phyloP scores from a whole-genome alignment of 2,113 vertebrate species.

The Lepus timidus region DNA sequence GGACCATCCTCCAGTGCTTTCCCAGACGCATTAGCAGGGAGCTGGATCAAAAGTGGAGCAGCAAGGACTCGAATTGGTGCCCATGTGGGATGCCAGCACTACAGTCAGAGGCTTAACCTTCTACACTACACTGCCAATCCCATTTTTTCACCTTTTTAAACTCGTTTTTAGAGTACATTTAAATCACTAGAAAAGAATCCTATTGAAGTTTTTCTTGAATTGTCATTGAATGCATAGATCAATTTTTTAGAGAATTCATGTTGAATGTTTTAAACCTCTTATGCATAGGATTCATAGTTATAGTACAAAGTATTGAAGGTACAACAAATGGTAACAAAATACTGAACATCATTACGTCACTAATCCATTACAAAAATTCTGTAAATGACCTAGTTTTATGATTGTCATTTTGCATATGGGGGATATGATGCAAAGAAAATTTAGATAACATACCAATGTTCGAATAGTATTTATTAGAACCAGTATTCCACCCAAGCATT shows the following conservation, averaged over 20 bases:
- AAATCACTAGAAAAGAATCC: not conserved
- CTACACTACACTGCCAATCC: too few relatives aligned
- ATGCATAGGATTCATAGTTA: rapidly evolving
- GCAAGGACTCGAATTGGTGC: too few relatives aligned
- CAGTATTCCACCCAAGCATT: rapidly evolving
- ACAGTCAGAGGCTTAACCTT: too few relatives aligned
- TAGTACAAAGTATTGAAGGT: not conserved
- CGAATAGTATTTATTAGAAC: not conserved
- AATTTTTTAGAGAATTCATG: not conserved
- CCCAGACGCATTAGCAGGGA: too few relatives aligned
- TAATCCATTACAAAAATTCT: not conserved
- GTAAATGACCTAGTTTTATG: not conserved
- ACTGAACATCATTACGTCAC: not conserved
- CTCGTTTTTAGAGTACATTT: not conserved
- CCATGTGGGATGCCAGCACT: too few relatives aligned
- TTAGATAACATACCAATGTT: not conserved
- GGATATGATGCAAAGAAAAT: not conserved
- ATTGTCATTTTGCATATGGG: not conserved
- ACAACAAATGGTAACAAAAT: not conserved
- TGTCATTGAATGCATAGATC: not conserved
- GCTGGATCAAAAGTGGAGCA: too few relatives aligned
- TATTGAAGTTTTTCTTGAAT: not conserved
- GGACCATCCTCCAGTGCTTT: too few relatives aligned
- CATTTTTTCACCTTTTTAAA: not conserved
- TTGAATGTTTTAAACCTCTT: not conserved